phyloP scores from a whole-genome alignment of 2,797 vertebrate species.

The Protosalanx chinensis region DNA sequence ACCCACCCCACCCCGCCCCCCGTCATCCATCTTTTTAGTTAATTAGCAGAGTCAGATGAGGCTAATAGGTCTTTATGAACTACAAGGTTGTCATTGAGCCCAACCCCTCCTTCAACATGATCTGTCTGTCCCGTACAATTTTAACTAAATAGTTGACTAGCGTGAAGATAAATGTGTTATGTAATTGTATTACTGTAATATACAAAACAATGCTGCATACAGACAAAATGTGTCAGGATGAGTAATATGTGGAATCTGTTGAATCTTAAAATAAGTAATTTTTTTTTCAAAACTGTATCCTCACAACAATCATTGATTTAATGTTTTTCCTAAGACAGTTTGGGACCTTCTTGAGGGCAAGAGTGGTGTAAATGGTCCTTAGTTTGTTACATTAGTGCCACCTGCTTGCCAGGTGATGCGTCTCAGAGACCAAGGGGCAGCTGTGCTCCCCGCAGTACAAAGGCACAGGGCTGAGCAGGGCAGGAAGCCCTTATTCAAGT shows the following conservation, averaged over 20 bases:
- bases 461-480: conserved; percentile 51
- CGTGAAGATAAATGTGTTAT: too few relatives aligned
- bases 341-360: too few relatives aligned
- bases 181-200: too few relatives aligned
- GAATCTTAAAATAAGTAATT: too few relatives aligned
- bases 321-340: too few relatives aligned
- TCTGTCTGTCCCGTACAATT: too few relatives aligned
- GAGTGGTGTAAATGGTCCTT: background rate
- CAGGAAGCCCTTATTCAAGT: conserved; percentile 61
- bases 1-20: background rate
- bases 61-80: conserved; percentile 70
- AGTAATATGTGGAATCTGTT: too few relatives aligned
- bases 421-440: conserved; percentile 53
- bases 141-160: too few relatives aligned
- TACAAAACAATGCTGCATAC: too few relatives aligned
- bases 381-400: conserved; percentile 15
- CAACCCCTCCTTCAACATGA: conserved; percentile 3
- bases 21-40: conserved; percentile 56
- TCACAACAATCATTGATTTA: too few relatives aligned
- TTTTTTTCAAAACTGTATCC: too few relatives aligned
- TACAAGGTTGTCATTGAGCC: conserved; percentile 56
- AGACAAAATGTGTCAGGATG: too few relatives aligned
- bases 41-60: conserved; percentile 63
- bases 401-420: conserved; percentile 58
- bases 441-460: conserved; percentile 61